Evolutionary conservation across 1,140 invertebrate genomes (phyloP).

Genomic region (Caenorhabditis elegans): WBcel235 BX284603.4:1538501-1539000

Average conservation of each 20-base stretch:
- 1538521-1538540: not conserved
- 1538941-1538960: too few species aligned
- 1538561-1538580: not conserved
- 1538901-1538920: too few species aligned
- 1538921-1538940: too few species aligned
- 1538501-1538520: not conserved
- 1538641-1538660: constrained; percentile 37
- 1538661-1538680: constrained; percentile 43
- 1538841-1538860: too few species aligned
- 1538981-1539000: too few species aligned
- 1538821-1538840: too few species aligned
- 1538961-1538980: too few species aligned
- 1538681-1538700: constrained; percentile 37
- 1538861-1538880: too few species aligned
- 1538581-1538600: constrained; percentile 43
- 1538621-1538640: constrained; percentile 39
- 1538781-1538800: too few species aligned
- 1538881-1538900: too few species aligned
- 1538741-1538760: not conserved
- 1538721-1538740: not conserved
- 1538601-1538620: constrained; percentile 40
- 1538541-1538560: not conserved
- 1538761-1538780: too few species aligned
- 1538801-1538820: too few species aligned
- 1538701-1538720: constrained; percentile 25